A percentile compares a stretch with the other conserved stretches of the same genome.
Evolutionary conservation across 1,140 invertebrate species (phyloP).

Genomic region (Eurosta solidaginis): DNA sequence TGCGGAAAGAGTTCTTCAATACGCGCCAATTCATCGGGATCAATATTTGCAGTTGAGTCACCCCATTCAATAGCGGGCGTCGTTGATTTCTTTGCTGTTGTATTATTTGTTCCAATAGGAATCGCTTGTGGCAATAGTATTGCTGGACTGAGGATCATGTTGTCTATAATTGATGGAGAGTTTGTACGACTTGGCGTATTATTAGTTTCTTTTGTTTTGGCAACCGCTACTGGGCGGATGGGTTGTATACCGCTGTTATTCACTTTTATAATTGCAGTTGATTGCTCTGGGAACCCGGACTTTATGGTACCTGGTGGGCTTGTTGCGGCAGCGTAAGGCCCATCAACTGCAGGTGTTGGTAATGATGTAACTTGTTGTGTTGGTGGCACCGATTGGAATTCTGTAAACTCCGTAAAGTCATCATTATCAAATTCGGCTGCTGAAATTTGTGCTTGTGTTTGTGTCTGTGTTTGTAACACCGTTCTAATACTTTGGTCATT

Average conservation of each 20-base stretch:
- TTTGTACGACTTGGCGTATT: conserved; percentile 30
- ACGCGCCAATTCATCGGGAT: conserved; percentile 67
- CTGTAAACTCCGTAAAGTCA: conserved; percentile 50
- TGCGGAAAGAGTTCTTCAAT: conserved; percentile 60
- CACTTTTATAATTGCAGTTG: not conserved
- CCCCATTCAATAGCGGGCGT: conserved; percentile 69
- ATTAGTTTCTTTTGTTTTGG: conserved; percentile 30
- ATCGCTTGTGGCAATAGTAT: conserved; percentile 54
- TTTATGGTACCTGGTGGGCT: not conserved
- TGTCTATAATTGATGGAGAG: conserved; percentile 44
- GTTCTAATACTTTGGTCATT: not conserved
- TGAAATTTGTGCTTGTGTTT: not conserved
- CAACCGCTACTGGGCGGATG: conserved; percentile 13
- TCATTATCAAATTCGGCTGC: not conserved
- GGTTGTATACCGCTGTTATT: not conserved
- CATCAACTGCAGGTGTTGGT: not conserved
- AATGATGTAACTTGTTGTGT: not conserved
- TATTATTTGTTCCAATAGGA: conserved; percentile 38
- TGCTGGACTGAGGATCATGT: conserved; percentile 57
- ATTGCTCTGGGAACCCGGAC: not conserved
- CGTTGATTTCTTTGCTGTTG: not conserved
- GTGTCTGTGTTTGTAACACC: not conserved
- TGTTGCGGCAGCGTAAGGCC: not conserved
- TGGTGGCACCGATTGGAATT: conserved; percentile 54
- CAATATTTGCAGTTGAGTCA: conserved; percentile 62